Percentiles rank a stretch among this genome's conserved stretches.
Evolutionary conservation across 1,140 invertebrate species (phyloP).

Genomic region (Yoshiicerus persimilis): DNA sequence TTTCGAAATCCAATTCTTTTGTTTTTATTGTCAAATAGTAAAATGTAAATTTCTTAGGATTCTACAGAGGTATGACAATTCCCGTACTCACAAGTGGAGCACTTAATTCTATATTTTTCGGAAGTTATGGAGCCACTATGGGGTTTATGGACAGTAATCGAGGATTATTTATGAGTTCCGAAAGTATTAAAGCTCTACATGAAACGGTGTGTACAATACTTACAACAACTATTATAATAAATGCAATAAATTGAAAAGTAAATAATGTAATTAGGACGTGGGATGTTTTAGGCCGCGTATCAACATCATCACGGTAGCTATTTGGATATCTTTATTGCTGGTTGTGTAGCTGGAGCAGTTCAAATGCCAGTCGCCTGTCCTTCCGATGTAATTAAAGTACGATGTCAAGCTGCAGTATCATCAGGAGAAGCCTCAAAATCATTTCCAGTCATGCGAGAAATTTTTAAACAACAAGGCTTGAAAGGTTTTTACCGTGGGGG

Average conservation of each 20-base stretch:
- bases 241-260: not conserved
- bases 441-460: constrained; percentile 55
- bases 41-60: constrained; percentile 55
- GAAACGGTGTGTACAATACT: not conserved
- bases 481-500: constrained; percentile 63
- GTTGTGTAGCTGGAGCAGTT: constrained; percentile 62
- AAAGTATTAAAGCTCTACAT: not conserved
- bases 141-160: constrained; percentile 47
- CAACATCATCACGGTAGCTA: not conserved
- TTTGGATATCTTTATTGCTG: constrained; percentile 56
- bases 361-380: constrained; percentile 66
- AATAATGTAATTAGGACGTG: not conserved
- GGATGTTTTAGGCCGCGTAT: not conserved
- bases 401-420: constrained; percentile 61
- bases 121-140: constrained; percentile 65
- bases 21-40: not conserved
- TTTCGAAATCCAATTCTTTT: too few relatives aligned
- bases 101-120: constrained; percentile 72
- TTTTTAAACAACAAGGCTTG: constrained; percentile 59
- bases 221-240: not conserved
- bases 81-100: constrained; percentile 67
- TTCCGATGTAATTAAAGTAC: constrained; percentile 70
- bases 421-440: constrained; percentile 39
- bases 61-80: constrained; percentile 71
- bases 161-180: not conserved